These are phyloP conservation scores for Neopipo cinnamomea DNA, from an alignment of 2,113 vertebrate species.

Conservation along the genomic window DNA sequence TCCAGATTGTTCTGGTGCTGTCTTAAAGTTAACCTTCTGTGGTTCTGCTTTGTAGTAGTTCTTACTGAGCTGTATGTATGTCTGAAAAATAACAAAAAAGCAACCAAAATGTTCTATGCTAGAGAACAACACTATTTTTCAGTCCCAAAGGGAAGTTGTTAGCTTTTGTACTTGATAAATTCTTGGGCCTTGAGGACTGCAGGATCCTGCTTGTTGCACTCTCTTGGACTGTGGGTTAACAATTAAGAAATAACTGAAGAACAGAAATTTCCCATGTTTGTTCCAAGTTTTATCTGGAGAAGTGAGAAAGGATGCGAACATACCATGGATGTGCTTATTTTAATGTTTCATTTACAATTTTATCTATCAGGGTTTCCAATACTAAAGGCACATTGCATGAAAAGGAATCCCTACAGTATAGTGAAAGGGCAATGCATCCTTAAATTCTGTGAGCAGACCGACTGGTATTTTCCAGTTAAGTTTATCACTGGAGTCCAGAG, in stretches of 20 bases:
- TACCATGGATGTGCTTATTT: not conserved
- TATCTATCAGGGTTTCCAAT: not conserved
- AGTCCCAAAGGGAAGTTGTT: not conserved
- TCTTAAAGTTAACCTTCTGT: conserved; percentile 60
- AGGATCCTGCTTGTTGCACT: not conserved
- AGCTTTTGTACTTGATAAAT: not conserved
- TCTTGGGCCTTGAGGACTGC: not conserved
- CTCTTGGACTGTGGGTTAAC: not conserved
- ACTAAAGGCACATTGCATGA: not conserved
- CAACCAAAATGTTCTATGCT: not conserved
- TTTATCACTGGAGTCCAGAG: not conserved
- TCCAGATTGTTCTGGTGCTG: conserved; percentile 36
- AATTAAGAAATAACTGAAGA: not conserved
- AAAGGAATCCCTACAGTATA: not conserved
- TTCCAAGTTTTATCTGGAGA: not conserved
- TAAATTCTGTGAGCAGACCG: not conserved
- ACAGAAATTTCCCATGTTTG: not conserved
- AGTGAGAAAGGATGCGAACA: accelerated
- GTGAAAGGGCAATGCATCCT: not conserved
- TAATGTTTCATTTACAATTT: not conserved
- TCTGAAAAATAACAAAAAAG: conserved; percentile 48
- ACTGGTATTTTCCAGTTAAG: not conserved
- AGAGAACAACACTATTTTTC: not conserved
- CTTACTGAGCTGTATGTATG: conserved; percentile 63
- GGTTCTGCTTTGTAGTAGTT: conserved; percentile 67